Conservation (phyloP, 2,113 vertebrate species). For the Empidonax traillii region DNA sequence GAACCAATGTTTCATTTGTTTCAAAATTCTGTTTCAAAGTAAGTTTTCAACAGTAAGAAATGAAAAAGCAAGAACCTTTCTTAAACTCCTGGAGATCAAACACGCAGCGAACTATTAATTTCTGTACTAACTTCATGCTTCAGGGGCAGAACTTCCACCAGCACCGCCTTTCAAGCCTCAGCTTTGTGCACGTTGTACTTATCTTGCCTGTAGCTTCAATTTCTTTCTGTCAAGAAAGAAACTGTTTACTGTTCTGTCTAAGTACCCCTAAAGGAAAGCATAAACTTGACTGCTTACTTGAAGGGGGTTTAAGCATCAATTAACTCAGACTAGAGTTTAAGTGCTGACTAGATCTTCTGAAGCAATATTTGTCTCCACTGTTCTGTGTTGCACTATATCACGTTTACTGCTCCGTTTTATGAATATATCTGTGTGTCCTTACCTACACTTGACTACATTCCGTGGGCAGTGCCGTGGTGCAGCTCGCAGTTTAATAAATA, state of each 20-base stretch:
- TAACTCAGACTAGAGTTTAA: not conserved
- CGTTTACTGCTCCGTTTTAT: rapidly evolving
- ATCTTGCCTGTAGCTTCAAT: not conserved
- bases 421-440: rapidly evolving
- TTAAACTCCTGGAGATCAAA: not conserved
- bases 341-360: not conserved
- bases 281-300: not conserved
- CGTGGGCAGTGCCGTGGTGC: not conserved
- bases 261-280: not conserved
- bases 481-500: not conserved
- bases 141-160: not conserved
- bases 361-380: not conserved
- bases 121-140: not conserved
- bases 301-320: not conserved
- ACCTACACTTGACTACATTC: rapidly evolving
- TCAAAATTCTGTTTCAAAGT: not conserved
- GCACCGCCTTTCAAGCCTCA: not conserved
- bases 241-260: not conserved
- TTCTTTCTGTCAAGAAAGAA: not conserved
- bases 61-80: not conserved
- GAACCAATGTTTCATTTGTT: not conserved
- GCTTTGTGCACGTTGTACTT: not conserved
- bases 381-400: not conserved
- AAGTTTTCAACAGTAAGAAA: not conserved
- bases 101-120: not conserved